phyloP scores from a whole-genome alignment of 2,888 invertebrate species.

The Aspidiotus destructor region DNA sequence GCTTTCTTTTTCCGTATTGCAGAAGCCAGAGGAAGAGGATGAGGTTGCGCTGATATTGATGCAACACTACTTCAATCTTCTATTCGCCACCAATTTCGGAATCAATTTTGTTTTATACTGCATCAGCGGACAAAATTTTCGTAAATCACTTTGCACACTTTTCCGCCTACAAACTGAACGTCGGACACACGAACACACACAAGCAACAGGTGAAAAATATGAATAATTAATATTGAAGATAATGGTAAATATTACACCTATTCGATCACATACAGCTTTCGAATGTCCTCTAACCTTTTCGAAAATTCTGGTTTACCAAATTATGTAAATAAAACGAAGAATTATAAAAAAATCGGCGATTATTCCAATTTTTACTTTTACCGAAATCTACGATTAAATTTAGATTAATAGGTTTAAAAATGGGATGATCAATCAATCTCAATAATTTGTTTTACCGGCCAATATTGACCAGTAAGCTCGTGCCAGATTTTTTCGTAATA shows the following conservation, averaged over 20 bases:
- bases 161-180: constrained; percentile 36
- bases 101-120: constrained; percentile 76
- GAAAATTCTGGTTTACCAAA: too few relatives aligned
- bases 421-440: too few relatives aligned
- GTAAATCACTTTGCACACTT: constrained; percentile 47
- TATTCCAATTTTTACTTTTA: too few relatives aligned
- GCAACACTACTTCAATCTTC: constrained; percentile 56
- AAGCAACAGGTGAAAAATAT: constrained; percentile 33
- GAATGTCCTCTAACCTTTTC: too few relatives aligned
- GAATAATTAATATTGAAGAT: not conserved
- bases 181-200: constrained; percentile 36
- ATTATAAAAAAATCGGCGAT: too few relatives aligned
- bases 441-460: too few relatives aligned
- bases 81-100: constrained; percentile 73
- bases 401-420: too few relatives aligned
- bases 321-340: too few relatives aligned
- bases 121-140: constrained; percentile 68
- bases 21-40: not conserved
- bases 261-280: too few relatives aligned
- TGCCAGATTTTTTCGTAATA: too few relatives aligned
- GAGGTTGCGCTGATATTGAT: constrained; percentile 38
- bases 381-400: too few relatives aligned
- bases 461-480: too few relatives aligned
- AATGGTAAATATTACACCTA: not conserved
- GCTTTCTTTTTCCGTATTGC: not conserved